Percentiles rank a stretch among this genome's conserved stretches.
Evolutionary conservation across 2,888 invertebrate genomes (phyloP).

Genomic region (Anaspis maculata): DNA sequence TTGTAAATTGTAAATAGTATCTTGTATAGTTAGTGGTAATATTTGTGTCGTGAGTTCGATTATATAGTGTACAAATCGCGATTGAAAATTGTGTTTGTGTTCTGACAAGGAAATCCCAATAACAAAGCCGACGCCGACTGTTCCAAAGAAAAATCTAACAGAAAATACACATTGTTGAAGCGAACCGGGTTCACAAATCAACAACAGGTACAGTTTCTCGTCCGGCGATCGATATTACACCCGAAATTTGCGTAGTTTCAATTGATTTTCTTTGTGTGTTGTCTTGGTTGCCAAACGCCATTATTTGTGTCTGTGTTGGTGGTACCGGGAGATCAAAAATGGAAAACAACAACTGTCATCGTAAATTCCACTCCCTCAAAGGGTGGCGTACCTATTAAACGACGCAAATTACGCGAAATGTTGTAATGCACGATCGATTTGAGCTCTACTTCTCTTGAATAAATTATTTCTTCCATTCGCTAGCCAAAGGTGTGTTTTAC

Average conservation of each 20-base stretch:
- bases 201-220: conserved; percentile 32
- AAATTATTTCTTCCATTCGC: too few species aligned
- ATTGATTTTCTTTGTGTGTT: conserved; percentile 46
- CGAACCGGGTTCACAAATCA: conserved; percentile 28
- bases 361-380: conserved; percentile 10
- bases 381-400: too few species aligned
- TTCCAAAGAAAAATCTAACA: conserved; percentile 43
- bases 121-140: conserved; percentile 52
- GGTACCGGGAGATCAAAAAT: conserved; percentile 40
- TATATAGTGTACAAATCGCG: conserved; percentile 49
- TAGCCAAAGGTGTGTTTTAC: too few species aligned
- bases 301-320: conserved; percentile 45
- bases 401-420: too few species aligned
- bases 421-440: too few species aligned
- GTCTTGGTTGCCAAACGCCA: conserved; percentile 46
- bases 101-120: conserved; percentile 50
- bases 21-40: conserved; percentile 66
- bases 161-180: conserved; percentile 42
- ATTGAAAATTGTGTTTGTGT: conserved; percentile 51
- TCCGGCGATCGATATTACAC: conserved; percentile 8
- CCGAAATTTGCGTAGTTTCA: conserved; percentile 14
- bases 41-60: conserved; percentile 45
- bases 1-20: conserved; percentile 66
- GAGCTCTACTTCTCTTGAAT: too few species aligned
- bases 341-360: conserved; percentile 39